Evolutionary conservation across 2,797 vertebrate species (phyloP).

Genomic region (Sebastes matsubarae): DNA sequence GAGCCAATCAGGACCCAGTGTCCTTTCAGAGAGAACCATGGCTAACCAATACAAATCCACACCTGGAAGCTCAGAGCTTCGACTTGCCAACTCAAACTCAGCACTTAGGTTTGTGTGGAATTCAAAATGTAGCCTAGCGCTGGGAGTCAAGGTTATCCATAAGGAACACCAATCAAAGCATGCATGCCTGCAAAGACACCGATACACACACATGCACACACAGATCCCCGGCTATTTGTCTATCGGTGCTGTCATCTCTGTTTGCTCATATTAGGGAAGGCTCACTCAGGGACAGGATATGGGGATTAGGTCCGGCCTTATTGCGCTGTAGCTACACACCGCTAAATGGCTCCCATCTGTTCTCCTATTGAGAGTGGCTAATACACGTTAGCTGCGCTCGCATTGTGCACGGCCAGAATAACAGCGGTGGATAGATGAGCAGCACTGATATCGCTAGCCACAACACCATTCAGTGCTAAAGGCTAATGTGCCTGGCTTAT

Average conservation of each 20-base stretch:
- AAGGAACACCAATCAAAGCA: constrained; percentile 49
- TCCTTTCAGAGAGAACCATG: constrained; percentile 48
- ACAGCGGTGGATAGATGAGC: constrained; percentile 82
- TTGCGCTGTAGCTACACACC: constrained; percentile 81
- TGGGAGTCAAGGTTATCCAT: constrained; percentile 46
- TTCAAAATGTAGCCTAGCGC: constrained; percentile 36
- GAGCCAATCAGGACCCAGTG: constrained; percentile 62
- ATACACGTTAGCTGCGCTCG: constrained; percentile 76
- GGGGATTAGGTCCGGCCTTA: constrained; percentile 81
- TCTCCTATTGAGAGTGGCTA: constrained; percentile 75
- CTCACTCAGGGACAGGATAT: constrained; percentile 84
- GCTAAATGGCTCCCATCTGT: constrained; percentile 85
- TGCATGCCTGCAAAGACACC: constrained; percentile 36
- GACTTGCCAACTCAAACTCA: constrained; percentile 66
- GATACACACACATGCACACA: constrained; percentile 31
- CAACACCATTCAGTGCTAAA: constrained; percentile 75
- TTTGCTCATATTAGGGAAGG: constrained; percentile 83
- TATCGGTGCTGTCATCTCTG: constrained; percentile 82
- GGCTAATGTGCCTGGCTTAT: constrained; percentile 83
- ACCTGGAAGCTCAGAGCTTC: constrained; percentile 53
- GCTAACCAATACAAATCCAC: constrained; percentile 63
- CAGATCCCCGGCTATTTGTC: constrained; percentile 67
- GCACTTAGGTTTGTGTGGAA: constrained; percentile 50
- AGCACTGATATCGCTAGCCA: constrained; percentile 78
- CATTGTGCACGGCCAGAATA: constrained; percentile 74